Evolutionary conservation across 2,797 vertebrate species (phyloP), one percentile per base, ranked within the genome.

Genomic region (Galagoides demidoff): DNA sequence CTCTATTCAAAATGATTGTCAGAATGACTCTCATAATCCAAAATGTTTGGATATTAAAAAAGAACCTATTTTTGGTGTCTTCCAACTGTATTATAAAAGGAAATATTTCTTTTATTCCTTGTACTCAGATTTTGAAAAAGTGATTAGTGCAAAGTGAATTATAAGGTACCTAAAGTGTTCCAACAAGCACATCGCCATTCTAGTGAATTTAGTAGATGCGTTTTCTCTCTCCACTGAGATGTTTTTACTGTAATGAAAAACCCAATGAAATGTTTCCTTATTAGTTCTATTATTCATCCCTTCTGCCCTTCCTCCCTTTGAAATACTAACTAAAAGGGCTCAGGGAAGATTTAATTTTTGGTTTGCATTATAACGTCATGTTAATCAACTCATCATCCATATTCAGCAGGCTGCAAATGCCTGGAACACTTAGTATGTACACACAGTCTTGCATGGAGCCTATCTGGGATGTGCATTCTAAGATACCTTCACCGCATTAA

Each of bases 171-270:
- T 73, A 64, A 70, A 94, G 20, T 71, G 29, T 96, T 97, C 22
- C 27, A 78, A 92, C 76, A 95, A 95, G 86, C 93, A 59, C 70
- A 88, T 95, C 63, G 95, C 85, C 71, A 94, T 92, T 92, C 82
- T 94, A 82, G 55, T 1, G 17, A 96, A 89, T 95, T 94, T 81
- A 96, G 68, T 70, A 55, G 96, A 95, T 85, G 68, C 27, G 59
- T 92, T 96, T 96, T 92, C 90, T 94, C 49, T 95, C 52, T 92
- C 92, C 82, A 92, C 57, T 52, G 97, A 97, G 92, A 96, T 96
- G 37, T 55, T 84, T 96, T 95, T 82, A 88, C 68, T 90, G 79
- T 83, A 94, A 97, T 89, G 64, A 93, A 97, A 97, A 93, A 34
- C 16, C 34, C 77, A 66, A 68, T 81, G 81, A 94, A 90, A 96